These are phyloP conservation scores for Tolmerus cingulatus DNA, from an alignment of 2,888 invertebrate species.

Conservation along the genomic window DNA sequence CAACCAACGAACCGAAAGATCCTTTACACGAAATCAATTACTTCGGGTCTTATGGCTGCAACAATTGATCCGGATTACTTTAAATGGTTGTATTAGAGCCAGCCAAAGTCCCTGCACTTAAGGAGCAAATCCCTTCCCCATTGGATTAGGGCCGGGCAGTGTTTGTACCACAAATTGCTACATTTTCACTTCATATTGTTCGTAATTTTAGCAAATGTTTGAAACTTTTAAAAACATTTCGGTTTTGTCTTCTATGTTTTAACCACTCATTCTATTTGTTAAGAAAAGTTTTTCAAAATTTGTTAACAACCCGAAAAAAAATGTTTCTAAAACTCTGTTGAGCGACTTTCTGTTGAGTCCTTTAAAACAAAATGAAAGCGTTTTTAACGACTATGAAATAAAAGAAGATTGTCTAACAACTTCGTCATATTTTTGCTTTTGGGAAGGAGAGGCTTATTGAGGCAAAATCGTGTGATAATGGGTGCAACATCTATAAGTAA, in stretches of 20 bases:
- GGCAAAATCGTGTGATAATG: constrained; percentile 20
- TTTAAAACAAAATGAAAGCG: not conserved
- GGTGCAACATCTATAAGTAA: constrained; percentile 25
- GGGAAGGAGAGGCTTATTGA: not conserved
- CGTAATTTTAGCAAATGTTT: not conserved
- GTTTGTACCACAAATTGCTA: not conserved
- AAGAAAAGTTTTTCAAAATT: not conserved
- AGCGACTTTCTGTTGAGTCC: not conserved
- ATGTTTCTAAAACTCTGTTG: not conserved
- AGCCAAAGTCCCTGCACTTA: not conserved
- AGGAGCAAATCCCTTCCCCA: not conserved
- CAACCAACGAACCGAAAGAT: not conserved
- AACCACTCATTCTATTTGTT: not conserved
- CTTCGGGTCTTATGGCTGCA: not conserved
- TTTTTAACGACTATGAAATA: not conserved
- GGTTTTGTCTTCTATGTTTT: not conserved
- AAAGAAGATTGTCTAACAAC: not conserved
- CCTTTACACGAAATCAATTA: constrained; percentile 23
- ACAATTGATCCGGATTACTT: constrained; percentile 25
- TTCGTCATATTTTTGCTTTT: not conserved
- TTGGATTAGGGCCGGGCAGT: not conserved
- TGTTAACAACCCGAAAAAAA: not conserved
- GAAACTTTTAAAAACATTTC: not conserved
- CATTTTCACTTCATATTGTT: not conserved
- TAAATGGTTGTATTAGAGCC: not conserved